A percentile compares a stretch with the other conserved stretches of the same genome.
phyloP scores from a whole-genome alignment of 2,888 invertebrate species.

The Amphipoea oculea region DNA sequence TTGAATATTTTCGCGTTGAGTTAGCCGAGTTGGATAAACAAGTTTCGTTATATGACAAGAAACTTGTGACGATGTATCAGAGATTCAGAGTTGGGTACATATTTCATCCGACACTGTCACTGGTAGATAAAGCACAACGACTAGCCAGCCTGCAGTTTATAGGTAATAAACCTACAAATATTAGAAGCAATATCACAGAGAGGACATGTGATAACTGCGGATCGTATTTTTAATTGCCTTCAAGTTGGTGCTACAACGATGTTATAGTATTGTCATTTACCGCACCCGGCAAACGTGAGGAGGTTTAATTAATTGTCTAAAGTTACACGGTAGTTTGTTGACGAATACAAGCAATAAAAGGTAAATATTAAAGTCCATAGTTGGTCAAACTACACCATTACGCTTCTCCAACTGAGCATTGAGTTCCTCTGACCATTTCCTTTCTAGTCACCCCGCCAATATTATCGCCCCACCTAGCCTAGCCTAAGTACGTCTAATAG shows the following conservation, averaged over 20 bases:
- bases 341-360: slow-evolving; percentile 8
- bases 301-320: slow-evolving; percentile 18
- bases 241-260: background rate
- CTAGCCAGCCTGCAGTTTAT: slow-evolving; percentile 41
- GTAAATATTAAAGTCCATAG: slow-evolving; percentile 1
- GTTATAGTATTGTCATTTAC: slow-evolving; percentile 18
- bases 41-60: slow-evolving; percentile 36
- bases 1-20: slow-evolving; percentile 44
- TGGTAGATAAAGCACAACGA: slow-evolving; percentile 19
- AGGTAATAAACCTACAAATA: slow-evolving; percentile 49
- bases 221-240: slow-evolving; percentile 40
- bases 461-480: no score
- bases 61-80: slow-evolving; percentile 45
- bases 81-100: slow-evolving; percentile 36
- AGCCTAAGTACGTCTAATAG: background rate
- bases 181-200: slow-evolving; percentile 37
- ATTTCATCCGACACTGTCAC: slow-evolving; percentile 40
- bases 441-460: background rate
- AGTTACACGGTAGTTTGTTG: background rate
- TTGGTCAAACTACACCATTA: no score
- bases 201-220: slow-evolving; percentile 36
- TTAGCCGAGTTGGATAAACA: slow-evolving; percentile 53
- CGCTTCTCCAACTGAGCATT: background rate
- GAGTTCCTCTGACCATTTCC: background rate
- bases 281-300: slow-evolving; percentile 1